A percentile compares a stretch with the other conserved stretches of the same genome.
phyloP scores from a whole-genome alignment of 2,797 vertebrate genomes.

The Lateolabrax maculatus region DNA sequence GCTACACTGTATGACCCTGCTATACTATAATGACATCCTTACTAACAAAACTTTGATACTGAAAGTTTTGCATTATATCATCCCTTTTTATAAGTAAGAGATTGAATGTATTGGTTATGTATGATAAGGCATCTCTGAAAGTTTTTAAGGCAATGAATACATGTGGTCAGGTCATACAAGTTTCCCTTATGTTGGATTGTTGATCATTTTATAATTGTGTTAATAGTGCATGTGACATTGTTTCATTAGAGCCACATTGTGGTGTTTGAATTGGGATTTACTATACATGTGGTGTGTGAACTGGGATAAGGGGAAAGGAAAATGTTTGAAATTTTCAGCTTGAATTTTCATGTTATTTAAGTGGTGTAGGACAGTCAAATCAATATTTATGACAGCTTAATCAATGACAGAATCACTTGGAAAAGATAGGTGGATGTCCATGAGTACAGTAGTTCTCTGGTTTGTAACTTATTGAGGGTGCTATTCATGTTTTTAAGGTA shows the following conservation, averaged over 20 bases:
- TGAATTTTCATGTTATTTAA: slow-evolving; percentile 9
- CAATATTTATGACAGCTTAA: not conserved
- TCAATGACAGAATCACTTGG: no score
- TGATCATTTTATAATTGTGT: slow-evolving; percentile 39
- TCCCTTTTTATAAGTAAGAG: slow-evolving; percentile 51
- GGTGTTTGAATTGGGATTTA: slow-evolving; percentile 8
- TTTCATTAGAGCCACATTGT: slow-evolving; percentile 30
- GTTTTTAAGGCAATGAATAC: slow-evolving; percentile 40
- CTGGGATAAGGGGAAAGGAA: slow-evolving; percentile 10
- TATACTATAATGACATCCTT: slow-evolving; percentile 46
- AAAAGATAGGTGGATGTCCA: not conserved
- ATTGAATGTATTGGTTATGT: slow-evolving; percentile 68
- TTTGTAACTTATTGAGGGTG: not conserved
- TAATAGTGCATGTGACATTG: slow-evolving; percentile 43
- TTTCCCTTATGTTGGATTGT: slow-evolving; percentile 22
- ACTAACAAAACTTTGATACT: slow-evolving; percentile 56
- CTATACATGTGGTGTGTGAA: slow-evolving; percentile 26
- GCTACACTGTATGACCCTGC: not conserved
- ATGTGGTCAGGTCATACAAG: slow-evolving; percentile 28
- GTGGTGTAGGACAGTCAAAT: slow-evolving; percentile 13
- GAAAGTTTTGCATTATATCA: slow-evolving; percentile 15
- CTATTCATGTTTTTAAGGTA: not conserved
- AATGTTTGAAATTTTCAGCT: not conserved
- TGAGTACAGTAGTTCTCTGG: slow-evolving; percentile 1
- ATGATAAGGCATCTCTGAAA: slow-evolving; percentile 38